Evolutionary conservation across 2,888 invertebrate species (phyloP).

Genomic region (Arenicola marina): DNA sequence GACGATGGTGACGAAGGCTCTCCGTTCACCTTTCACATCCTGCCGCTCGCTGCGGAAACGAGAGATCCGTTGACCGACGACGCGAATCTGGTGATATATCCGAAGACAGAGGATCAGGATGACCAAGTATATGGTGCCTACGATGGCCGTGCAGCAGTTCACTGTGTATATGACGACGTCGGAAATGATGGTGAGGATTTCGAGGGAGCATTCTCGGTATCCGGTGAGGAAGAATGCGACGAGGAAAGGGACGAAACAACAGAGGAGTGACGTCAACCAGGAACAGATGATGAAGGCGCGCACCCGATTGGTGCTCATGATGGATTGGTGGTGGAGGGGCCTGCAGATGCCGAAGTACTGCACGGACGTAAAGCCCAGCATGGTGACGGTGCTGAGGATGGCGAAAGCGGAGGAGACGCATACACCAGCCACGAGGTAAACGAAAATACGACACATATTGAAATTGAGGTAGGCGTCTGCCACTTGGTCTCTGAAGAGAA

Average conservation of each 20-base stretch:
- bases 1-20: constrained; percentile 31
- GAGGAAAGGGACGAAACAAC: background rate
- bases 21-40: constrained; percentile 18
- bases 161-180: constrained; percentile 11
- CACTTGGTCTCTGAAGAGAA: background rate
- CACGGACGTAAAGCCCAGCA: constrained; percentile 26
- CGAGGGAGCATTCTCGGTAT: background rate
- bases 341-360: constrained; percentile 29
- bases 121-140: constrained; percentile 18
- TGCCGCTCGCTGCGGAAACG: constrained; percentile 27
- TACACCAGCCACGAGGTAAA: constrained; percentile 17
- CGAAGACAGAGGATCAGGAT: constrained; percentile 22
- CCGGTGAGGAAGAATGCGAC: background rate
- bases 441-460: constrained; percentile 16
- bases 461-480: background rate
- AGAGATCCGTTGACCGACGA: constrained; percentile 21
- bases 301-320: constrained; percentile 11
- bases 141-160: constrained; percentile 17
- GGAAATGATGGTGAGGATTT: background rate
- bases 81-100: constrained; percentile 26
- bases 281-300: constrained; percentile 1
- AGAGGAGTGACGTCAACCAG: background rate
- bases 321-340: constrained; percentile 22
- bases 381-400: constrained; percentile 19
- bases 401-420: constrained; percentile 16